A percentile compares a stretch with the other conserved stretches of the same genome.
Evolutionary conservation across 2,113 vertebrate species (phyloP).

Genomic region (Pithys albifrons): DNA sequence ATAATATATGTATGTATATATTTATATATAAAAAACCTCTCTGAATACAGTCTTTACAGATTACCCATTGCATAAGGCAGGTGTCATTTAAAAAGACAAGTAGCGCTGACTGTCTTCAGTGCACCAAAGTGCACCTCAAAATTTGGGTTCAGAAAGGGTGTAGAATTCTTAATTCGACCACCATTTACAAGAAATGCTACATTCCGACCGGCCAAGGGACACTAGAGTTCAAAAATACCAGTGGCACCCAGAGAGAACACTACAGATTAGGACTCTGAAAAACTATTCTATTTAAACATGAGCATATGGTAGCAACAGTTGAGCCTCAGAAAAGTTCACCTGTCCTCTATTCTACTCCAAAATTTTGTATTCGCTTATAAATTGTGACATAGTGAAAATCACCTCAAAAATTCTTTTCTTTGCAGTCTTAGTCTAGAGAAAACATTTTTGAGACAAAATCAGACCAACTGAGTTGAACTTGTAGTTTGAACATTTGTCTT

Average conservation of each 20-base stretch:
- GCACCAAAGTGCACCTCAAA: conserved; percentile 2
- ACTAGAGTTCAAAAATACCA: conserved; percentile 33
- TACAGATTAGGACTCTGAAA: conserved; percentile 46
- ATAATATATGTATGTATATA: conserved; percentile 62
- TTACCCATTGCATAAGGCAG: conserved; percentile 71
- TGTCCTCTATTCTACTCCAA: conserved; percentile 54
- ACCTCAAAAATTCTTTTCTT: conserved; percentile 28
- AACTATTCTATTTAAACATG: conserved; percentile 37
- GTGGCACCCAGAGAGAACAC: conserved; percentile 44
- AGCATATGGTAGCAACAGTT: conserved; percentile 24
- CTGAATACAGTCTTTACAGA: conserved; percentile 61
- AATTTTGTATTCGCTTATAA: conserved; percentile 54
- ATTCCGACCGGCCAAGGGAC: conserved; percentile 33
- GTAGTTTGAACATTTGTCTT: background rate
- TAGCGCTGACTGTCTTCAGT: conserved; percentile 56
- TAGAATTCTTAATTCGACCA: background rate
- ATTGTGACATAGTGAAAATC: conserved; percentile 38
- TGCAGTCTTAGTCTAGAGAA: conserved; percentile 34
- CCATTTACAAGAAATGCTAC: conserved; percentile 7
- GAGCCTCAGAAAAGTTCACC: conserved; percentile 55
- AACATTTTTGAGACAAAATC: conserved; percentile 57
- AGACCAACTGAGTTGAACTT: conserved; percentile 35
- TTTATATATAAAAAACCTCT: conserved; percentile 67
- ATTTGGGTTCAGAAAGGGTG: conserved; percentile 24
- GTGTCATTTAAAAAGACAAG: conserved; percentile 73